phyloP scores from a whole-genome alignment of 2,888 invertebrate genomes.

The Sarcophaga subvicina region DNA sequence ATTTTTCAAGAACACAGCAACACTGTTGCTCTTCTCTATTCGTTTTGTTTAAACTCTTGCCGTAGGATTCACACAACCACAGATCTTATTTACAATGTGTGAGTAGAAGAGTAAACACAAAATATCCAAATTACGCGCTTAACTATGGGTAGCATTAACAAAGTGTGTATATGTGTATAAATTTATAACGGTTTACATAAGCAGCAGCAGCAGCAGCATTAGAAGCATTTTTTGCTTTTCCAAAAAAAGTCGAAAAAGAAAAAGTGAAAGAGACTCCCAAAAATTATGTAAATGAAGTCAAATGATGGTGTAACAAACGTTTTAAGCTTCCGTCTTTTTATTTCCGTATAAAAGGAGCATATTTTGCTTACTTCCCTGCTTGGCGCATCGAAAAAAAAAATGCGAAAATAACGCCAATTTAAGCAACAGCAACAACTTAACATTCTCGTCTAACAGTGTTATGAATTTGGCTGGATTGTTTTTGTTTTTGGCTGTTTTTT shows the following conservation, averaged over 20 bases:
- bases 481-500: neutral
- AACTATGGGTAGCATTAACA: neutral
- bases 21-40: neutral
- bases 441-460: slow-evolving; percentile 20
- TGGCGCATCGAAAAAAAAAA: neutral
- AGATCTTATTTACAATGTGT: neutral
- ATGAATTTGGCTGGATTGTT: slow-evolving; percentile 25
- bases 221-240: slow-evolving; percentile 40
- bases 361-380: slow-evolving; percentile 38
- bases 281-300: slow-evolving; percentile 69
- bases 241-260: neutral
- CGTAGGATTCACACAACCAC: neutral
- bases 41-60: neutral
- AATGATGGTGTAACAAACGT: slow-evolving; percentile 67
- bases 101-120: neutral
- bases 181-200: slow-evolving; percentile 8
- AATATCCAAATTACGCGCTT: neutral
- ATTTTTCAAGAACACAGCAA: neutral
- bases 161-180: neutral
- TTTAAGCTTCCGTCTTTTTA: slow-evolving; percentile 67
- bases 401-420: neutral
- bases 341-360: slow-evolving; percentile 66
- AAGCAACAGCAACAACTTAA: slow-evolving; percentile 25
- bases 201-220: slow-evolving; percentile 42
- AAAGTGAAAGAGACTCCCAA: slow-evolving; percentile 3